These are phyloP conservation scores for Dynastes tityus DNA, from an alignment of 2,888 invertebrate genomes.

Conservation along the genomic window DNA sequence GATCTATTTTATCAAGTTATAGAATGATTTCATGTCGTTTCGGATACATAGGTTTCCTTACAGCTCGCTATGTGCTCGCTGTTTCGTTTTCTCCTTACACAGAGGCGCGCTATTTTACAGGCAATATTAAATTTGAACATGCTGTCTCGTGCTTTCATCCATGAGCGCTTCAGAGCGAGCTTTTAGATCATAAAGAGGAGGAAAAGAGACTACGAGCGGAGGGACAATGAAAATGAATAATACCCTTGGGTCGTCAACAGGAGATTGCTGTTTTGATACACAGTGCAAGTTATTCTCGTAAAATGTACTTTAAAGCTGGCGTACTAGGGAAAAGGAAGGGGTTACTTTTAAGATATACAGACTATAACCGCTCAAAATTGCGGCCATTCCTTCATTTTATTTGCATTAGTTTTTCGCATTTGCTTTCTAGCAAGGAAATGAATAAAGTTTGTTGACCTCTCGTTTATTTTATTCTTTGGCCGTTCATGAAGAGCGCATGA, in stretches of 20 bases:
- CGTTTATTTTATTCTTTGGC: neutral
- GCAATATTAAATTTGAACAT: constrained; percentile 43
- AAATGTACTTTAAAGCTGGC: too few relatives aligned
- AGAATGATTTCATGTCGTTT: neutral
- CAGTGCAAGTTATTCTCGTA: constrained; percentile 23
- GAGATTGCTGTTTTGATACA: constrained; percentile 49
- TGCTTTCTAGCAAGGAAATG: too few relatives aligned
- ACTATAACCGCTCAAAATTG: constrained; percentile 24
- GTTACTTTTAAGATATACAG: constrained; percentile 20
- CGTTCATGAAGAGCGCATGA: too few relatives aligned
- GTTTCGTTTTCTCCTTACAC: constrained; percentile 9
- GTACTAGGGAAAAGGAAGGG: neutral
- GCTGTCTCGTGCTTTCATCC: constrained; percentile 34
- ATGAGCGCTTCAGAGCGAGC: constrained; percentile 11
- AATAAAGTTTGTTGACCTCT: constrained; percentile 31
- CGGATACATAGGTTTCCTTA: constrained; percentile 11
- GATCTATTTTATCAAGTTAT: neutral
- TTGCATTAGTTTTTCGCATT: constrained; percentile 8
- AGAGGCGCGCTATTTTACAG: constrained; percentile 20
- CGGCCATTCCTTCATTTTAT: constrained; percentile 22
- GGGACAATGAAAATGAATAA: constrained; percentile 49
- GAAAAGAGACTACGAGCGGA: constrained; percentile 13
- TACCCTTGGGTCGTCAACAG: constrained; percentile 35
- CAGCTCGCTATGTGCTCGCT: neutral
- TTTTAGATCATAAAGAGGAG: constrained; percentile 30